Conservation (phyloP, 2,113 vertebrate species). For the Rana temporaria region DNA sequence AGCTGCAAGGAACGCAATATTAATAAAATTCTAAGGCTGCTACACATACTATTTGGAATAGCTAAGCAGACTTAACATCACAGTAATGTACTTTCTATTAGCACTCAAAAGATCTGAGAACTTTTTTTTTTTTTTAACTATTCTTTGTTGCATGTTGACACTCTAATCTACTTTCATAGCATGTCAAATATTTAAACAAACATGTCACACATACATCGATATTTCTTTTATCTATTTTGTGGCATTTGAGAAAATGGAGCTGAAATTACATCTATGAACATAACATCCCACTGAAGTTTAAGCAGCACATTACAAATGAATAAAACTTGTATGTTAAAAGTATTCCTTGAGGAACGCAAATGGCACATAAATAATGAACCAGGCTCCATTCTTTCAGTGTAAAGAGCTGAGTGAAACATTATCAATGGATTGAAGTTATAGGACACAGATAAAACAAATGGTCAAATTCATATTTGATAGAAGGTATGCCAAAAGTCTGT, state of each 20-base stretch:
- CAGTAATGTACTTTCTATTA: slow-evolving; percentile 53
- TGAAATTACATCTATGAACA: background rate
- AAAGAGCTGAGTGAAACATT: background rate
- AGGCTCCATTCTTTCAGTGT: background rate
- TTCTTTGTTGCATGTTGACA: slow-evolving; percentile 39
- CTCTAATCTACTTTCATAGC: slow-evolving; percentile 34
- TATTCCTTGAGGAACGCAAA: background rate
- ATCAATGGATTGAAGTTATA: background rate
- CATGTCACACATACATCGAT: slow-evolving; percentile 13
- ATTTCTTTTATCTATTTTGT: slow-evolving; percentile 15
- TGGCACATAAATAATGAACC: background rate
- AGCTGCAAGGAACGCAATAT: slow-evolving; percentile 51
- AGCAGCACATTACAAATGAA: background rate
- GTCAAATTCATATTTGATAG: background rate
- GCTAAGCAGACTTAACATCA: slow-evolving; percentile 55
- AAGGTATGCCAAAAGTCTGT: background rate
- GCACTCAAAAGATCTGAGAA: slow-evolving; percentile 54
- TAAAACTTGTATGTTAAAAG: background rate
- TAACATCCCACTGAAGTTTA: background rate
- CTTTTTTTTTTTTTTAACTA: slow-evolving; percentile 5
- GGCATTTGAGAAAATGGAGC: slow-evolving; percentile 2
- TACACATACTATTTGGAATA: slow-evolving; percentile 54
- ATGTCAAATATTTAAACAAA: slow-evolving; percentile 22
- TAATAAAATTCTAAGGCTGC: slow-evolving; percentile 55
- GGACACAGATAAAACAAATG: background rate